These are phyloP conservation scores for Megamerina dolium DNA, from an alignment of 2,888 invertebrate species.

Conservation along the genomic window DNA sequence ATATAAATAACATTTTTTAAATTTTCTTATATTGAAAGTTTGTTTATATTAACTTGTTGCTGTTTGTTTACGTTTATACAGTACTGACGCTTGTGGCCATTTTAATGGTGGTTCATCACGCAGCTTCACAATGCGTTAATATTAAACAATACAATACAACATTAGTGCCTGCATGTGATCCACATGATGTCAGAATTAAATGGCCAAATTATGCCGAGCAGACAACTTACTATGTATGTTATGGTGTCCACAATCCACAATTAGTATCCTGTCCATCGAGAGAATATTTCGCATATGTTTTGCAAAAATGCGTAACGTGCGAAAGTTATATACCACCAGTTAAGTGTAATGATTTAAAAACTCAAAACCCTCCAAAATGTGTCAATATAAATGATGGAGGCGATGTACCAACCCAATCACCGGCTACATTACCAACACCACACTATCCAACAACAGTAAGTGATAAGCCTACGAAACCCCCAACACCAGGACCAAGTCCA, in stretches of 20 bases:
- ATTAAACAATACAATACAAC: slow-evolving; percentile 5
- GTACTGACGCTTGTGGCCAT: slow-evolving; percentile 27
- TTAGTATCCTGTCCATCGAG: slow-evolving; percentile 19
- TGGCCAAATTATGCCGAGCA: slow-evolving; percentile 29
- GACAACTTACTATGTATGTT: slow-evolving; percentile 26
- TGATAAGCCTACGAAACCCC: slow-evolving; percentile 1
- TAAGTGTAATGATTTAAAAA: slow-evolving; percentile 20
- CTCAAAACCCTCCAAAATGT: slow-evolving; percentile 7
- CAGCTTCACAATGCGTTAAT: slow-evolving; percentile 5
- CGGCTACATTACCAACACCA: slow-evolving; percentile 6
- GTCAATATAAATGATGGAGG: background rate
- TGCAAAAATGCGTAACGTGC: slow-evolving; percentile 31
- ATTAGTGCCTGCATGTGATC: slow-evolving; percentile 22
- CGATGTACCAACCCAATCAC: background rate
- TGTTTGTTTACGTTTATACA: too few relatives aligned
- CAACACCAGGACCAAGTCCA: slow-evolving; percentile 6
- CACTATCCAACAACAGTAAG: slow-evolving; percentile 9
- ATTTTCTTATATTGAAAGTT: too few relatives aligned
- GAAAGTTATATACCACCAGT: slow-evolving; percentile 27
- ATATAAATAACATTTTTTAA: too few relatives aligned
- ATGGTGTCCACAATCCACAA: background rate
- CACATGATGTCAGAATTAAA: slow-evolving; percentile 11
- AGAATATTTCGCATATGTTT: slow-evolving; percentile 29
- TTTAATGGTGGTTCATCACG: slow-evolving; percentile 17
- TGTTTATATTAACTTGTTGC: too few relatives aligned